These are phyloP conservation scores for Ganaspis brasiliensis DNA, from an alignment of 2,888 invertebrate species.

Conservation along the genomic window DNA sequence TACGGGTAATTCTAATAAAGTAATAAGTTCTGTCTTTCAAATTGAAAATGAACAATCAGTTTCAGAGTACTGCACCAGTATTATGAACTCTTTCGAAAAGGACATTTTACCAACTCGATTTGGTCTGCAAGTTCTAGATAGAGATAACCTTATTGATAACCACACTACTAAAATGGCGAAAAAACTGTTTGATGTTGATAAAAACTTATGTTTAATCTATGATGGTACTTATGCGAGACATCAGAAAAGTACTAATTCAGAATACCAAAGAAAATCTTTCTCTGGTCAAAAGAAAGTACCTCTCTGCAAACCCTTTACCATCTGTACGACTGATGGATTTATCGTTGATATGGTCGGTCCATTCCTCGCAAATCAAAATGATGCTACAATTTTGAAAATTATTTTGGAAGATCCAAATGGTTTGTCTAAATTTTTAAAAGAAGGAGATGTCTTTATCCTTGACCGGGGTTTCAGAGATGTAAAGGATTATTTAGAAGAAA, in stretches of 20 bases:
- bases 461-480: slow-evolving; percentile 66
- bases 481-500: slow-evolving; percentile 43
- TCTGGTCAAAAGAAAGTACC: slow-evolving; percentile 58
- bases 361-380: slow-evolving; percentile 61
- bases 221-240: slow-evolving; percentile 60
- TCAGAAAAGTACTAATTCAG: slow-evolving; percentile 54
- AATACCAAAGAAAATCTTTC: slow-evolving; percentile 40
- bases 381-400: slow-evolving; percentile 61
- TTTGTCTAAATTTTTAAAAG: slow-evolving; percentile 55
- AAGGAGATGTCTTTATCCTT: slow-evolving; percentile 59
- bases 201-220: slow-evolving; percentile 57
- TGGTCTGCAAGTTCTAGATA: too few species aligned
- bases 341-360: slow-evolving; percentile 62
- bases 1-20: slow-evolving; percentile 55
- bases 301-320: slow-evolving; percentile 64
- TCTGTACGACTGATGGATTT: slow-evolving; percentile 61
- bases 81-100: slow-evolving; percentile 61
- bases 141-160: too few species aligned
- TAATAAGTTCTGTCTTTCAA: slow-evolving; percentile 52
- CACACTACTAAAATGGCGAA: slow-evolving; percentile 53
- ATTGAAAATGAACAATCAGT: slow-evolving; percentile 55
- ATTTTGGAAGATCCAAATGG: slow-evolving; percentile 55
- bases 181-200: slow-evolving; percentile 49
- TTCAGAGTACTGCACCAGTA: slow-evolving; percentile 56
- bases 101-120: slow-evolving; percentile 62